These are phyloP conservation scores for Bothrops alternatus DNA, from an alignment of 2,797 vertebrate genomes.

Conservation along the genomic window DNA sequence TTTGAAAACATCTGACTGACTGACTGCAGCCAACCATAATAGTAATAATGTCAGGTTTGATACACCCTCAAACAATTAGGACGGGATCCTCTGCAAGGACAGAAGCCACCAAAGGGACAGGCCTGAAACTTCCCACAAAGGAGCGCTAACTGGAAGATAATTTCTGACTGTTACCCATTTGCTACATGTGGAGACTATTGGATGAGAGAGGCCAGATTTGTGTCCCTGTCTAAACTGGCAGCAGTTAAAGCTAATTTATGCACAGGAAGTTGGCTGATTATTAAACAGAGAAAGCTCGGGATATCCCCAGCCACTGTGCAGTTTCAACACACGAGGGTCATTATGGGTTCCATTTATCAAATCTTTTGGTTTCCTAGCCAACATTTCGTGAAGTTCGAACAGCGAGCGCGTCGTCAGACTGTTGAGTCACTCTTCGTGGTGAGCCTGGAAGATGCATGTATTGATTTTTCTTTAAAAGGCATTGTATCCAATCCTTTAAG, in stretches of 20 bases:
- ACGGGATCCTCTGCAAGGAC: neutral
- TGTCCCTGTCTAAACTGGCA: neutral
- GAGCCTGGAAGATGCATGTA: neutral
- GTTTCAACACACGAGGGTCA: neutral
- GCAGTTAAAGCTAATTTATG: conserved; percentile 35
- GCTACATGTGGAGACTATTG: neutral
- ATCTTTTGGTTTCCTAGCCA: neutral
- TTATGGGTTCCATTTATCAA: neutral
- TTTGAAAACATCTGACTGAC: neutral
- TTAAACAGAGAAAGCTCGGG: neutral
- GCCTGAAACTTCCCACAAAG: neutral
- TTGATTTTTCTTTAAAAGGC: neutral
- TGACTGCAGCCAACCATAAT: neutral
- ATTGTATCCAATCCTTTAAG: neutral
- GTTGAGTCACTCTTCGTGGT: neutral
- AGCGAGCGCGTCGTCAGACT: neutral
- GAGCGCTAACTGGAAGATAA: neutral
- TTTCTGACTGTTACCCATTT: neutral
- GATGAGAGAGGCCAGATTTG: neutral
- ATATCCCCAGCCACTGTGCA: neutral
- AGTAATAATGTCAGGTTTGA: conserved; percentile 16
- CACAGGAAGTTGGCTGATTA: conserved; percentile 4
- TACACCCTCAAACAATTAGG: neutral
- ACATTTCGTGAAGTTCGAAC: neutral
- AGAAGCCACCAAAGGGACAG: neutral